Percentiles rank a stretch among this genome's conserved stretches.
phyloP scores from a whole-genome alignment of 2,888 invertebrate species.

The Stegophylla sp. region DNA sequence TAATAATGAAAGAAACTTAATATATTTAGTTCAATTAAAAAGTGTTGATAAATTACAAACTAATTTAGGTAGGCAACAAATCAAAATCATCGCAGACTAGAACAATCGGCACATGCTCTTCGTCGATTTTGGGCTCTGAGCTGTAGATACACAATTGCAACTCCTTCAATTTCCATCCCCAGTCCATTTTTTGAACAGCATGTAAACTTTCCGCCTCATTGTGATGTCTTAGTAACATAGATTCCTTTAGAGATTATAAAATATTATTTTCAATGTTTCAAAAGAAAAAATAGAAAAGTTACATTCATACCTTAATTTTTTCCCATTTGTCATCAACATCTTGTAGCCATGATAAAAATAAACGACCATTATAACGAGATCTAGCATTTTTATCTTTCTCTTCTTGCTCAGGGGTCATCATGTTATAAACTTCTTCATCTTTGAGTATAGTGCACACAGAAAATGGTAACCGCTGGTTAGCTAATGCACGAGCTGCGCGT shows the following conservation, averaged over 20 bases:
- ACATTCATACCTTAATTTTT: slow-evolving; percentile 83
- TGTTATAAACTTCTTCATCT: slow-evolving; percentile 95
- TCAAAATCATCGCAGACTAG: slow-evolving; percentile 88
- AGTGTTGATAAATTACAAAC: slow-evolving; percentile 34
- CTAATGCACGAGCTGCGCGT: slow-evolving; percentile 89
- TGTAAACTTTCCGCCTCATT: slow-evolving; percentile 94
- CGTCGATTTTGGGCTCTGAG: slow-evolving; percentile 81
- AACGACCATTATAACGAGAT: slow-evolving; percentile 89
- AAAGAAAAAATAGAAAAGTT: neutral
- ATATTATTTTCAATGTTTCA: neutral
- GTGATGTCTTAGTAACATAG: slow-evolving; percentile 90
- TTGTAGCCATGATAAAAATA: slow-evolving; percentile 93
- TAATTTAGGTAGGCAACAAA: slow-evolving; percentile 62
- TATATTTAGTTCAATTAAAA: slow-evolving; percentile 29
- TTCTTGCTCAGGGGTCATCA: slow-evolving; percentile 89
- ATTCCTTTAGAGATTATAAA: slow-evolving; percentile 71
- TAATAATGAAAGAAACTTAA: slow-evolving; percentile 26
- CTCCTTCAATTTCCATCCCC: slow-evolving; percentile 96
- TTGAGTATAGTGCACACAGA: slow-evolving; percentile 92
- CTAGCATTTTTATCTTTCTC: slow-evolving; percentile 86
- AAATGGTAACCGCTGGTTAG: slow-evolving; percentile 90
- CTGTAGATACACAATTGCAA: slow-evolving; percentile 85
- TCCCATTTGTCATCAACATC: slow-evolving; percentile 99
- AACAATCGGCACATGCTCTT: slow-evolving; percentile 89
- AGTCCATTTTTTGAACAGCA: slow-evolving; percentile 93